Evolutionary conservation across 2,888 invertebrate species (phyloP).

Genomic region (Athalia rosae): DNA sequence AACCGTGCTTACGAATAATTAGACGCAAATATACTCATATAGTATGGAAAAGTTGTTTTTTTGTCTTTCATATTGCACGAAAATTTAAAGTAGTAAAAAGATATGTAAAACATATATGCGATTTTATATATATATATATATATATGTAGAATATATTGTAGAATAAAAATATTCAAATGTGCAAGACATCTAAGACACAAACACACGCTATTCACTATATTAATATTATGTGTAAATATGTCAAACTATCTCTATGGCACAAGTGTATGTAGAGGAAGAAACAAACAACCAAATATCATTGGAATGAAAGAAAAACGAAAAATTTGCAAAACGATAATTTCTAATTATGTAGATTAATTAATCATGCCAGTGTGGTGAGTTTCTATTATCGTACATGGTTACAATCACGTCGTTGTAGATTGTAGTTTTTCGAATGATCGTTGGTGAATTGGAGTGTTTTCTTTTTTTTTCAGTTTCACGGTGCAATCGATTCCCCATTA

Average conservation of each 20-base stretch:
- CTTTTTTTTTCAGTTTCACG: too few species aligned
- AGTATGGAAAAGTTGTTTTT: neutral
- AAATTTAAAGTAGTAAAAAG: neutral
- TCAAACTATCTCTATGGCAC: constrained; percentile 1
- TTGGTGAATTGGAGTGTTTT: too few species aligned
- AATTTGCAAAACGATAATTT: neutral
- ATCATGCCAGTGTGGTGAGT: too few species aligned
- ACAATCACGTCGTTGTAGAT: too few species aligned
- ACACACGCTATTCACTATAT: constrained; percentile 59
- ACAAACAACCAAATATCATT: neutral
- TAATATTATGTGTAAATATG: neutral
- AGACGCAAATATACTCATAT: constrained; percentile 35
- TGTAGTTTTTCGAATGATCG: too few species aligned
- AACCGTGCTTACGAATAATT: neutral
- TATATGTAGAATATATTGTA: constrained; percentile 56
- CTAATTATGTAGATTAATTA: too few species aligned
- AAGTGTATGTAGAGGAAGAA: neutral
- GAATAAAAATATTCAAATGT: constrained; percentile 64
- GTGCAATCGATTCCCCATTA: too few species aligned
- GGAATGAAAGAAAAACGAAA: neutral
- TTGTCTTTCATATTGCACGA: too few species aligned
- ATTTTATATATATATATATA: neutral
- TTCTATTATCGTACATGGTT: too few species aligned
- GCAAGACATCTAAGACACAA: constrained; percentile 72
- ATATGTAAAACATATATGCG: constrained; percentile 54